Conservation (phyloP, 1,140 invertebrate species). For the Pseudomyrmex pallidus region DNA sequence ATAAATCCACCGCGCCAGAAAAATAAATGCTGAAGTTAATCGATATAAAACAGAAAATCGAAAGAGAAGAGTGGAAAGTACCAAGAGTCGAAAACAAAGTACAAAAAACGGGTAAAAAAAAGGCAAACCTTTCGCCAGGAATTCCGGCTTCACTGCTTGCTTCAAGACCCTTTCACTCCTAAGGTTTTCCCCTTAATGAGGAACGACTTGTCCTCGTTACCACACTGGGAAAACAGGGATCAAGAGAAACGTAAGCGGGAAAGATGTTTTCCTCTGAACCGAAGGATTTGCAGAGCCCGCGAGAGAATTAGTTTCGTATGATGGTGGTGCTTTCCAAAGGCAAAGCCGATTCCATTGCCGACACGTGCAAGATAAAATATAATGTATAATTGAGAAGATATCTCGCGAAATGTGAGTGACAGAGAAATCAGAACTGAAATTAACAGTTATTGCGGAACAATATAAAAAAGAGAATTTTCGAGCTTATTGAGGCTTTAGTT, state of each 20-base stretch:
- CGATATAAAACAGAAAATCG: conserved; percentile 64
- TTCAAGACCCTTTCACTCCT: conserved; percentile 44
- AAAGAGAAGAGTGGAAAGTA: conserved; percentile 33
- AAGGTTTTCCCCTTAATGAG: conserved; percentile 69
- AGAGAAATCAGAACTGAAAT: background rate
- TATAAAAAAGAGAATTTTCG: too few species aligned
- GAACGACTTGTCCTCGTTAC: conserved; percentile 78
- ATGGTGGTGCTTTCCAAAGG: conserved; percentile 5
- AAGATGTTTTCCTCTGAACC: conserved; percentile 66
- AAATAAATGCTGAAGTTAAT: conserved; percentile 50
- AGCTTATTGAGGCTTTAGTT: background rate
- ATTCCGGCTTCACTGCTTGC: conserved; percentile 57
- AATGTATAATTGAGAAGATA: background rate
- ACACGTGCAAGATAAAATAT: background rate
- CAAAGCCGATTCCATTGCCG: background rate
- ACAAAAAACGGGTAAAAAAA: conserved; percentile 50
- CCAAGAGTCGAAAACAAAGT: conserved; percentile 57
- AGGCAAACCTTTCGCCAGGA: conserved; percentile 52
- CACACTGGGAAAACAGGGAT: conserved; percentile 70
- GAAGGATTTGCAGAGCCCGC: conserved; percentile 43
- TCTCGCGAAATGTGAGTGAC: background rate
- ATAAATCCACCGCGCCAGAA: background rate
- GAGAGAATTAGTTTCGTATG: conserved; percentile 61
- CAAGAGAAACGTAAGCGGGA: conserved; percentile 55
- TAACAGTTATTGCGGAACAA: too few species aligned